These are phyloP conservation scores for Mastomys natalensis DNA, from an alignment of 2,113 vertebrate genomes.

Conservation along the genomic window DNA sequence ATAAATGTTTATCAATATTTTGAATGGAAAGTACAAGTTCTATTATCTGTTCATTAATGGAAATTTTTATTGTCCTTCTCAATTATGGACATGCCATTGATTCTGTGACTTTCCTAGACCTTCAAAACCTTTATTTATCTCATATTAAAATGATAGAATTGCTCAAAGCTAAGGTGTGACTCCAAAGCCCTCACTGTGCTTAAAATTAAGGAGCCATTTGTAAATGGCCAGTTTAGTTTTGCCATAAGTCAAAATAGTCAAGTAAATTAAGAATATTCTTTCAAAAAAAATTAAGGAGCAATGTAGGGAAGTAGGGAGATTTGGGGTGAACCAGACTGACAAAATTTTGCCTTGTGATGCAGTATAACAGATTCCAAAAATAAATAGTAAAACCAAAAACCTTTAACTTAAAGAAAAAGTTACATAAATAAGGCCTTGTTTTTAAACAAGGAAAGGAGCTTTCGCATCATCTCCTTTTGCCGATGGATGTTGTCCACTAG, in stretches of 20 bases:
- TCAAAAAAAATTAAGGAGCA: not conserved
- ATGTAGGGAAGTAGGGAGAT: not conserved
- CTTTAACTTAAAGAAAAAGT: slow-evolving; percentile 60
- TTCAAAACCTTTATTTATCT: slow-evolving; percentile 35
- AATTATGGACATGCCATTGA: slow-evolving; percentile 17
- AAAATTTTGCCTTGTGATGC: slow-evolving; percentile 18
- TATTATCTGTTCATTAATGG: slow-evolving; percentile 37
- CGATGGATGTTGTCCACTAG: slow-evolving; percentile 51
- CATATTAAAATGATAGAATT: slow-evolving; percentile 57
- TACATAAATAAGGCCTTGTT: slow-evolving; percentile 56
- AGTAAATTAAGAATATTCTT: slow-evolving; percentile 18
- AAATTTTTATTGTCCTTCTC: slow-evolving; percentile 53
- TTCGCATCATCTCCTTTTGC: slow-evolving; percentile 52
- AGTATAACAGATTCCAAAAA: slow-evolving; percentile 14
- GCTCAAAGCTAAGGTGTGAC: not conserved
- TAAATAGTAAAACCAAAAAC: slow-evolving; percentile 32
- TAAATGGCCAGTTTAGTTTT: slow-evolving; percentile 12
- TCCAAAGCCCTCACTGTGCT: not conserved
- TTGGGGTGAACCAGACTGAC: not conserved
- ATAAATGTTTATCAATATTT: slow-evolving; percentile 51
- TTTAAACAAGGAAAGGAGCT: slow-evolving; percentile 52
- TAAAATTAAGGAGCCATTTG: slow-evolving; percentile 54
- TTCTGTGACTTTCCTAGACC: slow-evolving; percentile 53
- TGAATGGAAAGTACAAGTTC: slow-evolving; percentile 57
- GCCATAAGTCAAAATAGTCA: not conserved